These are phyloP conservation scores for Carcina quercana DNA, from an alignment of 2,888 invertebrate genomes.

Conservation along the genomic window DNA sequence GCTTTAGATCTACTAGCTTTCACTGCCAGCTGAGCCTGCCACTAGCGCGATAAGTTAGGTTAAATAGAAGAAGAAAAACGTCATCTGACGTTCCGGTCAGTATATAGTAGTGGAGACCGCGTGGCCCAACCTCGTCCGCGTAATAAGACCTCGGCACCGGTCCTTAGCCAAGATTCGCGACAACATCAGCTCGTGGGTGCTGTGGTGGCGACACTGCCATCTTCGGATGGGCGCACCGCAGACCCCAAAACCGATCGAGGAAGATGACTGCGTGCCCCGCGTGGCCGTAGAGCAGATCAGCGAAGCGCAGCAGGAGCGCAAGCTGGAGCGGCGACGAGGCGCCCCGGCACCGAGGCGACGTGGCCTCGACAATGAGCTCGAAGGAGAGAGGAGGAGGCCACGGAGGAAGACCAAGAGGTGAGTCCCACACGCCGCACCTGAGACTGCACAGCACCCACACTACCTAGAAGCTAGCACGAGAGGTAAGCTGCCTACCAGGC, in stretches of 20 bases:
- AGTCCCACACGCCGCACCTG: no score
- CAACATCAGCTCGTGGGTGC: slow-evolving; percentile 65
- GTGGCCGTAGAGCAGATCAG: slow-evolving; percentile 45
- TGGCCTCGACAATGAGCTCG: slow-evolving; percentile 50
- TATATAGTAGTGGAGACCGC: slow-evolving; percentile 23
- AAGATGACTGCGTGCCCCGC: slow-evolving; percentile 54
- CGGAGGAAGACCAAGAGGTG: slow-evolving; percentile 47
- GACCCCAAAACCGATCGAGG: slow-evolving; percentile 59
- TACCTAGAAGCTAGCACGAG: no score
- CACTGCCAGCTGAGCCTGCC: slow-evolving; percentile 49
- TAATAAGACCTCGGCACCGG: slow-evolving; percentile 20
- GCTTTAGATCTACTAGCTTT: slow-evolving; percentile 43
- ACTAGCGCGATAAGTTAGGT: slow-evolving; percentile 39
- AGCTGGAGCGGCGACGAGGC: slow-evolving; percentile 49
- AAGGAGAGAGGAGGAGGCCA: slow-evolving; percentile 53
- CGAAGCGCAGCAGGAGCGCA: slow-evolving; percentile 40
- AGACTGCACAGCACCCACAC: no score
- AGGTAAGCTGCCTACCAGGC: no score
- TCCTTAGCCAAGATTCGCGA: slow-evolving; percentile 61
- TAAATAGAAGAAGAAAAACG: slow-evolving; percentile 24
- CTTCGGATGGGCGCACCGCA: slow-evolving; percentile 71
- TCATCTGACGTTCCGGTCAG: slow-evolving; percentile 17
- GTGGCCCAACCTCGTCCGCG: slow-evolving; percentile 26
- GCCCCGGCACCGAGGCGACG: slow-evolving; percentile 48
- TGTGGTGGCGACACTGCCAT: slow-evolving; percentile 70